A percentile compares a stretch with the other conserved stretches of the same genome.
Evolutionary conservation across 2,888 invertebrate species (phyloP).

Genomic region (Drosophila anomalipes): DNA sequence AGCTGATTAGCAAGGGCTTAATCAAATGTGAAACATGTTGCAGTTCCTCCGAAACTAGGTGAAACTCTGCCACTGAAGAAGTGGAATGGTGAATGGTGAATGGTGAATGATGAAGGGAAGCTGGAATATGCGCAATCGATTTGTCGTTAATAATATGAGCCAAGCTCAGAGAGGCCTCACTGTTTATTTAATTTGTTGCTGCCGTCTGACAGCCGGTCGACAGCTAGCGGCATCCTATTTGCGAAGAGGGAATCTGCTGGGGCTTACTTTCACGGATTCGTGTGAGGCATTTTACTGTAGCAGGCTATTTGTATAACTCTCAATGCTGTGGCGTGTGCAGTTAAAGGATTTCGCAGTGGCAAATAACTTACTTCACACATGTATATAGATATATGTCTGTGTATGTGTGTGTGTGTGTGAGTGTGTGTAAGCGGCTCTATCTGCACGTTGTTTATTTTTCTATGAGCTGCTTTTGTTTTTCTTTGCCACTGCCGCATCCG

Average conservation of each 20-base stretch:
- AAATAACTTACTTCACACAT: constrained; percentile 69
- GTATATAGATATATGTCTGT: constrained; percentile 10
- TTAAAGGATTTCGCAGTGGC: constrained; percentile 78
- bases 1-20: constrained; percentile 81
- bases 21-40: constrained; percentile 43
- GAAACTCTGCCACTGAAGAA: background rate
- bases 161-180: constrained; percentile 44
- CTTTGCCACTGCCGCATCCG: constrained; percentile 45
- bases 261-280: constrained; percentile 26
- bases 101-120: background rate
- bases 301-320: constrained; percentile 76
- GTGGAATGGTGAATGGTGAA: background rate
- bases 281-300: constrained; percentile 50
- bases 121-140: constrained; percentile 54
- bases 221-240: constrained; percentile 45
- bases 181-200: constrained; percentile 77
- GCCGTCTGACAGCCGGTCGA: constrained; percentile 51
- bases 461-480: constrained; percentile 74
- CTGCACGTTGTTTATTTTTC: constrained; percentile 72
- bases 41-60: constrained; percentile 10
- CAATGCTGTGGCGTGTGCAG: constrained; percentile 69
- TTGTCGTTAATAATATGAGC: constrained; percentile 74
- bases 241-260: background rate
- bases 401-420: constrained; percentile 18
- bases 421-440: constrained; percentile 39